Conservation (phyloP, 1,140 invertebrate species). For the Cotesia chilonis region DNA sequence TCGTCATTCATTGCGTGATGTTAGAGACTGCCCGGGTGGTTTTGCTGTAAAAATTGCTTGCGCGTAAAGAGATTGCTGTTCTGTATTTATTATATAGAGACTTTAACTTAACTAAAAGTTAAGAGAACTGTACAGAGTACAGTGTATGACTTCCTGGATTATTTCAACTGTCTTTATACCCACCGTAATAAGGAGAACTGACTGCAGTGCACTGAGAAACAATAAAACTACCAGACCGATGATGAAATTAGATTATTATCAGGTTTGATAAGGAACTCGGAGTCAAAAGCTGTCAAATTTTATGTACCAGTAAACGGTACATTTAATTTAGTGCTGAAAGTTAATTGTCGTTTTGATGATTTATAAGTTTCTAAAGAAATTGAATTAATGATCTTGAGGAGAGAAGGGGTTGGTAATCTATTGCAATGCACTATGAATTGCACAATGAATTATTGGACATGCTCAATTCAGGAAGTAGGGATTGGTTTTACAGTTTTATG, state of each 20-base stretch:
- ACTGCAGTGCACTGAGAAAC: slow-evolving; percentile 3
- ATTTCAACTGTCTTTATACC: slow-evolving; percentile 37
- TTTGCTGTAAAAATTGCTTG: slow-evolving; percentile 65
- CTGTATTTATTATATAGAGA: slow-evolving; percentile 26
- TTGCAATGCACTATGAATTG: neutral
- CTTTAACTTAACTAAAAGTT: too few relatives aligned
- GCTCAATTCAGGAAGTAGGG: slow-evolving; percentile 29
- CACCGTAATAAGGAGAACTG: neutral
- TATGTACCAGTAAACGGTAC: neutral
- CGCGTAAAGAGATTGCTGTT: slow-evolving; percentile 64
- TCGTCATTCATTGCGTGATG: slow-evolving; percentile 59
- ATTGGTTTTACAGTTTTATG: slow-evolving; percentile 20
- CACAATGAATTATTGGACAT: slow-evolving; percentile 33
- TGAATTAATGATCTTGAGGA: too few relatives aligned
- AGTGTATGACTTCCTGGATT: slow-evolving; percentile 60
- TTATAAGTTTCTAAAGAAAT: too few relatives aligned
- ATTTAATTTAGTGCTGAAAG: neutral
- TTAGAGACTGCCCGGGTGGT: slow-evolving; percentile 57
- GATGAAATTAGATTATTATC: slow-evolving; percentile 20
- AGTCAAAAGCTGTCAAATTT: too few relatives aligned
- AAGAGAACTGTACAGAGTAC: slow-evolving; percentile 7
- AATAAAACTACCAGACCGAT: slow-evolving; percentile 15
- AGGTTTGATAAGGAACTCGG: neutral
- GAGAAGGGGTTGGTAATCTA: too few relatives aligned
- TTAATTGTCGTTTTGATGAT: too few relatives aligned